These are phyloP conservation scores for Anomalospiza imberbis DNA, from an alignment of 2,797 vertebrate genomes.

Conservation along the genomic window DNA sequence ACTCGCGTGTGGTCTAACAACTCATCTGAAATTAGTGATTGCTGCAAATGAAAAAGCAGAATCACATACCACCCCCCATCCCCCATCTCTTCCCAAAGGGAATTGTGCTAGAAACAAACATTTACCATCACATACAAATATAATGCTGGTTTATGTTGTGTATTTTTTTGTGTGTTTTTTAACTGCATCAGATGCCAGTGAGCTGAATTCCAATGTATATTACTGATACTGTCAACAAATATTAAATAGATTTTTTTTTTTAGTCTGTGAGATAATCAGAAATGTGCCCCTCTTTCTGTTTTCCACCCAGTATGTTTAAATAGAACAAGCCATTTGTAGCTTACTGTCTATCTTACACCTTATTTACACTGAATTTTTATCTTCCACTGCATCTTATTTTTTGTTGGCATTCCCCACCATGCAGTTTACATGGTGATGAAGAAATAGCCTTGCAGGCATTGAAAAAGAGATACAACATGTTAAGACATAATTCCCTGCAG, in stretches of 20 bases:
- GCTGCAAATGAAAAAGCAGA: conserved; percentile 65
- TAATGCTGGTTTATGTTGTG: neutral
- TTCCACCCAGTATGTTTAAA: conserved; percentile 55
- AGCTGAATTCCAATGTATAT: conserved; percentile 14
- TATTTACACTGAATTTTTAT: conserved; percentile 64
- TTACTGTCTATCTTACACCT: conserved; percentile 50
- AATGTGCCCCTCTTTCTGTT: conserved; percentile 26
- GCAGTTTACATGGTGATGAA: conserved; percentile 62
- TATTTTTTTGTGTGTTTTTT: neutral
- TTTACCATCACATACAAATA: conserved; percentile 21
- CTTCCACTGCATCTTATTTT: conserved; percentile 45
- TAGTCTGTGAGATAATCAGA: conserved; percentile 39
- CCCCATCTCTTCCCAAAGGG: conserved; percentile 14
- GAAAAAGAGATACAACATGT: conserved; percentile 57
- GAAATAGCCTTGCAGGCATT: conserved; percentile 49
- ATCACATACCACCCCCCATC: conserved; percentile 21
- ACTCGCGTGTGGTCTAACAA: conserved; percentile 67
- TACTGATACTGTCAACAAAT: conserved; percentile 46
- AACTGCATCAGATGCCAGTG: neutral
- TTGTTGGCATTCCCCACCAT: conserved; percentile 64
- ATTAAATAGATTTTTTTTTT: neutral
- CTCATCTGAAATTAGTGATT: conserved; percentile 66
- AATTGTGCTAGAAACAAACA: conserved; percentile 39
- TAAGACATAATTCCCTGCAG: conserved; percentile 64
- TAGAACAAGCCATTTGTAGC: conserved; percentile 48